Evolutionary conservation across 92 coral and sea anemone genomes (phyloP), one percentile per base, ranked within the genome.

Genomic region (Anthopleura xanthogrammica): DNA sequence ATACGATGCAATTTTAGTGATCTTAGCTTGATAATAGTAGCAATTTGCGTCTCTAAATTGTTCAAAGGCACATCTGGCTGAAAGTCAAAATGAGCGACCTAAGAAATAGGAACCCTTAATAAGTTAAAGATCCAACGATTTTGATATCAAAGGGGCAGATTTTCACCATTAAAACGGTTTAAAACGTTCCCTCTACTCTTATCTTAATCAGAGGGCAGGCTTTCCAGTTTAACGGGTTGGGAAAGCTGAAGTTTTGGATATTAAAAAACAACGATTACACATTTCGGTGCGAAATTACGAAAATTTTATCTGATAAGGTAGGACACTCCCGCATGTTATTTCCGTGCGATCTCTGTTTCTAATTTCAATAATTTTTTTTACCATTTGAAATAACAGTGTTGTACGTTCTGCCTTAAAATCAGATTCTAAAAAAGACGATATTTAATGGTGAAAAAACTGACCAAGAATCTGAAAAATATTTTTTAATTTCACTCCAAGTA

Each of bases 61-160:
- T 62, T 41, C 12, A 62, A 62, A 62, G 13, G 24, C 76, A 72
- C 80, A 74, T 82, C 73, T 56, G 86, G 66, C 4, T 75, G 24
- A 48, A 52, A n/a, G 77, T 70, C 12, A 66, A 66, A 64, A 74
- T 41, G 19, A 41, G 46, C n/a, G 70, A 78, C 60, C 66, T 24
- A 72, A 23, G 86, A 87, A 87, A 87, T 84, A 82, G 76, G 82
- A 87, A 89, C 88, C 90, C 85, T 60, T 90, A 90, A 90, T 75
- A 90, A 80, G 84, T 39, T 89, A 64, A 88, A 84, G 86, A 75
- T 83, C 43, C 54, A 12, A 36, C 79, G 64, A 84, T 68, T 23
- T 68, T 29, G 46, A 68, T 68, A 68, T 68, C 74, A 56, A 52
- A 82, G 42, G n/a, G 42, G 82, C 46, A 42, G 72, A 6, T 77